Base-by-base conservation (phyloP, 2,797 vertebrate genomes). In the Pseudochirops corinnae region DNA sequence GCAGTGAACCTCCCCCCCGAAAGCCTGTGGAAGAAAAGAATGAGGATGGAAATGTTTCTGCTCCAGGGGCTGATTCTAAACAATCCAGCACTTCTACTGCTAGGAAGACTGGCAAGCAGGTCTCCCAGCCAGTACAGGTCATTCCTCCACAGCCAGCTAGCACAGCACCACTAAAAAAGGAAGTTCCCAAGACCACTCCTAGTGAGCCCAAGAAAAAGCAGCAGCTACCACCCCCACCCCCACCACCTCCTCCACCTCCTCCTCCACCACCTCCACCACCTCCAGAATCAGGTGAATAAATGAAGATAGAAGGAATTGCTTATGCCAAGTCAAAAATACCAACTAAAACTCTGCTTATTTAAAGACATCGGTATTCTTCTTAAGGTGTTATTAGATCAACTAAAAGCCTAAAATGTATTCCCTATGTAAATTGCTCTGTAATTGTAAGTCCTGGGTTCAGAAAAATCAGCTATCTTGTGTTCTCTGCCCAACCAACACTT, bases 141-240 rank as follows among this genome's bases (percentile, higher is more conserved):
- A 62, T 96, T 92, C 95, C 98, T 94, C 96, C 98, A 82, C 98
- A 98, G 93, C 97, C 98, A 10, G 97, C 98, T 3, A 99, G 98
- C 98, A 99, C 99, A 97, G 98, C 98, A 90, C 98, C 98, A 4
- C 96, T 98, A 96, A 98, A 99, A 98, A 99, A 99, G 98, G 99
- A 99, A 99, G 98, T 98, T 52, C 98, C 99, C 96, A 99, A 99
- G 98, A 98, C 98, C 94, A 93, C 98, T 55, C 92, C 98, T 87
- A 98, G 95, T 50, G 99, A 99, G 95, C 98, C 99, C 96, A 99
- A 99, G 99, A 99, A 99, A 98, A 99, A 99, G 98, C 98, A 98
- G 95, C 98, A 98, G 95, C 98, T 99, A 39, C 96, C 96, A 0
- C 90, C 50, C 29, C 90, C 50, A 55, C 90, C 50, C 50, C 74